These are phyloP conservation scores for Gobionotothen gibberifrons DNA, from an alignment of 2,797 vertebrate species.

Conservation along the genomic window DNA sequence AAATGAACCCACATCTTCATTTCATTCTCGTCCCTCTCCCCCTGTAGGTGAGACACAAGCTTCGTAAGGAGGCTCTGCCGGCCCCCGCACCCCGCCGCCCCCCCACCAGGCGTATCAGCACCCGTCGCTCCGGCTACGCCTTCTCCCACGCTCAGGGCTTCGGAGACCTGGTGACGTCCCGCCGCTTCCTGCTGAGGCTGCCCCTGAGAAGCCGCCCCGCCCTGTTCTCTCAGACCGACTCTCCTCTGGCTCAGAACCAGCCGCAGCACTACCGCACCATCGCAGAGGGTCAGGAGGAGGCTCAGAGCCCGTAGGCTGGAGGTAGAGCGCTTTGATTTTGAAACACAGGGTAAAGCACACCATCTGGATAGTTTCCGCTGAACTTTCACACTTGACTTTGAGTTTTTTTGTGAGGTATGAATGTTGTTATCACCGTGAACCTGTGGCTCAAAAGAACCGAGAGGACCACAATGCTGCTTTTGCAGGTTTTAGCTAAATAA, in stretches of 20 bases:
- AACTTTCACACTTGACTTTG: not conserved
- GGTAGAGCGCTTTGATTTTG: not conserved
- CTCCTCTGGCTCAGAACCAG: conserved; percentile 68
- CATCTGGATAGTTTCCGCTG: conserved; percentile 8
- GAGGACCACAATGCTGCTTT: not conserved
- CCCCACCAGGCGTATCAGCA: conserved; percentile 74
- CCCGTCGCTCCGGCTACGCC: conserved; percentile 92
- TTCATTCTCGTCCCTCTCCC: not conserved
- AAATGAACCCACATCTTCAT: not conserved
- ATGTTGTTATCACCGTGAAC: conserved; percentile 14
- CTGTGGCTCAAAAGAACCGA: not conserved
- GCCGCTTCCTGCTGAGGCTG: conserved; percentile 83
- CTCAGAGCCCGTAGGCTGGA: conserved; percentile 18
- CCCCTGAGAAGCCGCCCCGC: conserved; percentile 51
- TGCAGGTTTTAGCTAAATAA: not conserved
- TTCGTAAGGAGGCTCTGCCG: conserved; percentile 80
- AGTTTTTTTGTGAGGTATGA: not conserved
- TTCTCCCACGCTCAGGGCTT: conserved; percentile 94
- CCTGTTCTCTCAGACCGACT: conserved; percentile 64
- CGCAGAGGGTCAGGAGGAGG: conserved; percentile 48
- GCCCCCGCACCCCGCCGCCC: conserved; percentile 61
- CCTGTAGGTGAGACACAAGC: conserved; percentile 86
- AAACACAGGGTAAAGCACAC: conserved; percentile 6
- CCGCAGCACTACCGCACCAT: conserved; percentile 81
- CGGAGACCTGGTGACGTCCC: conserved; percentile 92